Percentiles rank a stretch among this genome's conserved stretches.
These are phyloP conservation scores for Leucoraja erinaceus DNA, from an alignment of 2,113 vertebrate species.

Conservation along the genomic window DNA sequence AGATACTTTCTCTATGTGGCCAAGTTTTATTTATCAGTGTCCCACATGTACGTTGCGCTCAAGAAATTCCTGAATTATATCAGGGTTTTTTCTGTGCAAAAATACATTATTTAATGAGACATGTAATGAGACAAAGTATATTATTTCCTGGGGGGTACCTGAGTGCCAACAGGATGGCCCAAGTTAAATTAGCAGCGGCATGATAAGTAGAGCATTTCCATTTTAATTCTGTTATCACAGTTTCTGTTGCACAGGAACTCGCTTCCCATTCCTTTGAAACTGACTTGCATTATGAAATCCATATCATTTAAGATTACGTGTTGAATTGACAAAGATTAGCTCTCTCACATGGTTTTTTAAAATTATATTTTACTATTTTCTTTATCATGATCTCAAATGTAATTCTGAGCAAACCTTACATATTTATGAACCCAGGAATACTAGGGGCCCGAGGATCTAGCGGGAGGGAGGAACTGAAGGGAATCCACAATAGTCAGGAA, in stretches of 20 bases:
- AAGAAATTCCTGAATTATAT: not conserved
- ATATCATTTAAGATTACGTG: not conserved
- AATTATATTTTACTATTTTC: not conserved
- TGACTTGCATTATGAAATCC: not conserved
- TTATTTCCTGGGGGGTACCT: not conserved
- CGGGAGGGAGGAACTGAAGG: too few relatives aligned
- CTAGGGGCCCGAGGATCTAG: too few relatives aligned
- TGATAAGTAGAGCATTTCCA: not conserved
- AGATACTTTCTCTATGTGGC: not conserved
- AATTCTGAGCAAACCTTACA: not conserved
- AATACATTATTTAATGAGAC: not conserved
- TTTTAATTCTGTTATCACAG: not conserved
- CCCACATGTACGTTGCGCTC: not conserved
- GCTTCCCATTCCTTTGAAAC: not conserved
- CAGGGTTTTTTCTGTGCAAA: not conserved
- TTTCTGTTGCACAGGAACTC: not conserved
- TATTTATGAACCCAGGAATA: not conserved
- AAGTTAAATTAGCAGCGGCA: not conserved
- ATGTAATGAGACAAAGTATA: too few relatives aligned
- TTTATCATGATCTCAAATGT: not conserved
- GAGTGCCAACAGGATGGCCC: not conserved
- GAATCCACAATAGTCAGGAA: too few relatives aligned
- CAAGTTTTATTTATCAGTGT: not conserved
- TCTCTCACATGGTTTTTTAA: not conserved
- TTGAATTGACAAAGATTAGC: not conserved